Evolutionary conservation across 2,113 vertebrate genomes (phyloP).

Genomic region (Eira barbara): DNA sequence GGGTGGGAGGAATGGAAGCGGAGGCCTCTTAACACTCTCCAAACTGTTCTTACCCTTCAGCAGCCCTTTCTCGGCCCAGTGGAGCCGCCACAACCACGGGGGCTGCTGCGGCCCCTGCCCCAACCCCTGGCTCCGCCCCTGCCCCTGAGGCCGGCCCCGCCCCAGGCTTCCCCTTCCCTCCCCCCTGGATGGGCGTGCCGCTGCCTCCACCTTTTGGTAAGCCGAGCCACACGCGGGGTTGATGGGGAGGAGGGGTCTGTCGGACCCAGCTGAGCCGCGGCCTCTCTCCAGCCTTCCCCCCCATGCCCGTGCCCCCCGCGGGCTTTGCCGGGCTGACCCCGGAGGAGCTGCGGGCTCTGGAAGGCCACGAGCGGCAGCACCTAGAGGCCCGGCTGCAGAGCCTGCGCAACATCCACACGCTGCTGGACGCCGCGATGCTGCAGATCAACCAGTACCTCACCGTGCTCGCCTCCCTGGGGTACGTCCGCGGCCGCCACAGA

Average conservation of each 20-base stretch:
- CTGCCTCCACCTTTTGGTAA: constrained; percentile 92
- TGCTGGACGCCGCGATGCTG: constrained; percentile 95
- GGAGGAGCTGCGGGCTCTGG: constrained; percentile 92
- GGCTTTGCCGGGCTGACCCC: constrained; percentile 92
- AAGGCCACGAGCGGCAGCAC: constrained; percentile 92
- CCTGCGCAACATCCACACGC: constrained; percentile 95
- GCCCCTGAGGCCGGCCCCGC: constrained; percentile 62
- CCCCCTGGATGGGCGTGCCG: constrained; percentile 93
- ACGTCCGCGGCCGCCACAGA: neutral
- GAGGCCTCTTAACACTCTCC: fast-evolving
- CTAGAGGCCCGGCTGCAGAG: constrained; percentile 94
- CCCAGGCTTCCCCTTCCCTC: constrained; percentile 91
- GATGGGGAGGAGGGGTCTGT: neutral
- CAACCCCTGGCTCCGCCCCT: constrained; percentile 56
- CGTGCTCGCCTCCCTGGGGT: constrained; percentile 91
- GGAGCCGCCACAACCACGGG: constrained; percentile 56
- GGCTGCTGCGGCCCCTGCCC: constrained; percentile 19
- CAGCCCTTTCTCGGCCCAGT: constrained; percentile 61
- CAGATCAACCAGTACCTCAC: constrained; percentile 98
- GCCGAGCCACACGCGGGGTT: neutral
- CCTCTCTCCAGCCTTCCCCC: constrained; percentile 85
- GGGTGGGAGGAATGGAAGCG: neutral
- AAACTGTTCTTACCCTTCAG: neutral
- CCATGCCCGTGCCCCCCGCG: constrained; percentile 93
- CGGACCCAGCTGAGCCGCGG: neutral